Evolutionary conservation across 2,888 invertebrate species (phyloP).

Genomic region (Cerastoderma edule): DNA sequence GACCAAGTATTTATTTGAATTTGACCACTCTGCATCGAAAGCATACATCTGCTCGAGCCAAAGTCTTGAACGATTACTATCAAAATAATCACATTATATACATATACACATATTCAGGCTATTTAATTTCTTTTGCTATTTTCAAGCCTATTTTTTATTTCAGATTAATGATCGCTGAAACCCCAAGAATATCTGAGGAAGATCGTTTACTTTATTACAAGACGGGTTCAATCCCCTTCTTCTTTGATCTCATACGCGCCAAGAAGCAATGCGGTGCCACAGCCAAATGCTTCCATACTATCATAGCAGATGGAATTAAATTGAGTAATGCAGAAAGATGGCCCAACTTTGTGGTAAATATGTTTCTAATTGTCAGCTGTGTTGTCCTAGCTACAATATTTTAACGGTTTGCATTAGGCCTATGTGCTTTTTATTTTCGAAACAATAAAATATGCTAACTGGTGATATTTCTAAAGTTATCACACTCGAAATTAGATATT

Average conservation of each 20-base stretch:
- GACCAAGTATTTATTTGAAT: too few relatives aligned
- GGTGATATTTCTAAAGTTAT: neutral
- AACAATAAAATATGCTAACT: neutral
- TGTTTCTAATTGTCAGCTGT: neutral
- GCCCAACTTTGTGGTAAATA: slow-evolving; percentile 44
- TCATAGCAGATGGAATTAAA: slow-evolving; percentile 20
- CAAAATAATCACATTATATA: too few relatives aligned
- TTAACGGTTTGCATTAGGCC: neutral
- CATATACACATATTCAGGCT: too few relatives aligned
- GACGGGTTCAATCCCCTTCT: slow-evolving; percentile 77
- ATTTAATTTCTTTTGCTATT: neutral
- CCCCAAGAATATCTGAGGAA: slow-evolving; percentile 43
- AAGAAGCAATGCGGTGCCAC: slow-evolving; percentile 43
- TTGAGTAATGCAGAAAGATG: slow-evolving; percentile 17
- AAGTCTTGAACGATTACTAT: too few relatives aligned
- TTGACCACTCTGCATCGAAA: neutral
- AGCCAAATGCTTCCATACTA: slow-evolving; percentile 24
- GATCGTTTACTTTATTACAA: slow-evolving; percentile 67
- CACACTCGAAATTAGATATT: too few relatives aligned
- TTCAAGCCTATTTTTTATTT: neutral
- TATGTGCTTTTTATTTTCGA: neutral
- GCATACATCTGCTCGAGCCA: neutral
- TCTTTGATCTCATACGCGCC: slow-evolving; percentile 63
- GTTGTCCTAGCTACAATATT: neutral
- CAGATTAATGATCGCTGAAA: slow-evolving; percentile 69